A percentile compares a stretch with the other conserved stretches of the same genome.
Conservation (phyloP, 2,797 vertebrate species). For the Sparidentex hasta region DNA sequence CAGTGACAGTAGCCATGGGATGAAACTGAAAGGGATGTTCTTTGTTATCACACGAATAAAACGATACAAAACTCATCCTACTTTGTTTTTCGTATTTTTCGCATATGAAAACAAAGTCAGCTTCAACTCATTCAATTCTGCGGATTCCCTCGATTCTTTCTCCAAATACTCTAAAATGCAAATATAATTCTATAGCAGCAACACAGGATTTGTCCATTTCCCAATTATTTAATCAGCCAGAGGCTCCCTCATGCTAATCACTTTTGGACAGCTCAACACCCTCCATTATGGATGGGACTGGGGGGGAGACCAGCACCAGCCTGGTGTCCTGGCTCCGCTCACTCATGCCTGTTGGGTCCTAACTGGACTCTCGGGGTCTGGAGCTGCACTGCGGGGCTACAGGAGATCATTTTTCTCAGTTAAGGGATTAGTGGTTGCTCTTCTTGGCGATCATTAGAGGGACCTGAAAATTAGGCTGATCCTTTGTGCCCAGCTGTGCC, state of each 20-base stretch:
- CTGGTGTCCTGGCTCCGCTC: conserved; percentile 61
- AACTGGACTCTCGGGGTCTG: conserved; percentile 73
- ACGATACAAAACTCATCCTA: conserved; percentile 13
- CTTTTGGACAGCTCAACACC: conserved; percentile 64
- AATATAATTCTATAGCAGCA: conserved; percentile 14
- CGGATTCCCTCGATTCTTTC: too few species aligned
- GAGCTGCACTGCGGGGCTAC: conserved; percentile 63
- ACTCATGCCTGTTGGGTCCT: conserved; percentile 58
- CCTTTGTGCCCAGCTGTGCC: conserved; percentile 81
- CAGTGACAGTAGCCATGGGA: conserved; percentile 6
- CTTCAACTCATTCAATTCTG: not conserved
- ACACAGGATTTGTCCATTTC: conserved; percentile 39
- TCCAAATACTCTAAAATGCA: conserved; percentile 16
- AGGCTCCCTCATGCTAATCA: conserved; percentile 77
- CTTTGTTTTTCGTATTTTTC: not conserved
- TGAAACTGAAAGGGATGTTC: conserved; percentile 9
- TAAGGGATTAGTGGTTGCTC: conserved; percentile 84
- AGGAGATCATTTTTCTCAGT: conserved; percentile 83
- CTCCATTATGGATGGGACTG: conserved; percentile 53
- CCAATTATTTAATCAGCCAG: conserved; percentile 67
- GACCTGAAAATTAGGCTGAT: conserved; percentile 86
- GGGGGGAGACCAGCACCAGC: conserved; percentile 24
- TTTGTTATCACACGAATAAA: conserved; percentile 56
- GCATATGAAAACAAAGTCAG: conserved; percentile 6
- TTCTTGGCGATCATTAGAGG: conserved; percentile 81